Evolutionary conservation across 2,797 vertebrate species (phyloP).

Genomic region (Leucoraja ocellata): DNA sequence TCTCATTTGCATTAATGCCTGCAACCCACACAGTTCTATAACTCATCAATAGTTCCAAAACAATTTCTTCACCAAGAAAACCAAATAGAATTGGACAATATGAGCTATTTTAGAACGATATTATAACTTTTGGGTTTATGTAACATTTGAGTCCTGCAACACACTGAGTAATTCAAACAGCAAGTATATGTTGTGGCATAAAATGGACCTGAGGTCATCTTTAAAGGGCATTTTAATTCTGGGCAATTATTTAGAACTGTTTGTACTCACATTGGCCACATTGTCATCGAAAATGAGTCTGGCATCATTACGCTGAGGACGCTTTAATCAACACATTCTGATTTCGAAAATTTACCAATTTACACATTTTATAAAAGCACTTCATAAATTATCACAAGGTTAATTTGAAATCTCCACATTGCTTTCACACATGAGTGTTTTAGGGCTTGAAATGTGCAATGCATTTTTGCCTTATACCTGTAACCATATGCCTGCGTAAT

Average conservation of each 20-base stretch:
- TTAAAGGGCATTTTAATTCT: background rate
- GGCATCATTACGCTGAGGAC: background rate
- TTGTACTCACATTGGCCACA: background rate
- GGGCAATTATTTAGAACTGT: background rate
- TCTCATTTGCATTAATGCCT: too few species aligned
- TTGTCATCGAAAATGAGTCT: background rate
- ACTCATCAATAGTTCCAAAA: too few species aligned
- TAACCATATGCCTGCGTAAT: background rate
- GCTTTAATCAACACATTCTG: constrained; percentile 14
- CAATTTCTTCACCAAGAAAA: background rate
- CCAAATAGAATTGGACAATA: background rate
- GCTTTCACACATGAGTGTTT: constrained; percentile 18
- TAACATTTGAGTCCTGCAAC: background rate
- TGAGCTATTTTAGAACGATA: background rate
- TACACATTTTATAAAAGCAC: constrained; percentile 30
- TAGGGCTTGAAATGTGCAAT: constrained; percentile 27
- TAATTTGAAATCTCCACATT: constrained; percentile 17
- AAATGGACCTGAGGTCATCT: background rate
- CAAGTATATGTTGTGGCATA: background rate
- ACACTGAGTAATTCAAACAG: background rate
- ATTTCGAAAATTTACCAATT: constrained; percentile 30
- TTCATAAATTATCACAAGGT: constrained; percentile 19
- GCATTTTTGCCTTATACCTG: constrained; percentile 9
- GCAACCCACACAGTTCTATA: too few species aligned
- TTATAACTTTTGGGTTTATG: background rate